These are phyloP conservation scores for Erythrocercus mccallii DNA, from an alignment of 2,113 vertebrate genomes.

Conservation along the genomic window DNA sequence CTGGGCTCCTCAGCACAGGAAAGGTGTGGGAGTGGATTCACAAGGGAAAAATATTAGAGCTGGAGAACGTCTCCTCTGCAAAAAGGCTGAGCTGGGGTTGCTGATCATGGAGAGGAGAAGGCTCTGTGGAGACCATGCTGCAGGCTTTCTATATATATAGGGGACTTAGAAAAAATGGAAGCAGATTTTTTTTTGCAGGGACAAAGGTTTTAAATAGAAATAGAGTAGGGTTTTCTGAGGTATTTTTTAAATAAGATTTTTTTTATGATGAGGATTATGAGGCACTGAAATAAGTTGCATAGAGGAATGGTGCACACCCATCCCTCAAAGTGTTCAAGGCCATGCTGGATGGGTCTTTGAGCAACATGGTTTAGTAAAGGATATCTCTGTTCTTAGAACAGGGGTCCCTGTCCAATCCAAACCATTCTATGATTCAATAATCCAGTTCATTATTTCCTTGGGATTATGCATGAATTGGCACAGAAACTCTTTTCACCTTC, in stretches of 20 bases:
- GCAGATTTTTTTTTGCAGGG: not conserved
- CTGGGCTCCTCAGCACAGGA: not conserved
- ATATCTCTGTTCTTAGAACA: accelerated
- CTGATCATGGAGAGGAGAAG: not conserved
- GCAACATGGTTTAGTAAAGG: not conserved
- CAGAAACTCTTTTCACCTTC: not conserved
- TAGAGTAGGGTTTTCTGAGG: not conserved
- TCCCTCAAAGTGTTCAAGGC: not conserved
- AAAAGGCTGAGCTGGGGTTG: not conserved
- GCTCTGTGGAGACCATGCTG: not conserved
- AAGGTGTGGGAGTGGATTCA: accelerated
- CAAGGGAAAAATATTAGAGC: not conserved
- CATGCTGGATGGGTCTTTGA: not conserved
- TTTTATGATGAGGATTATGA: not conserved
- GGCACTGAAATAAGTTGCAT: not conserved
- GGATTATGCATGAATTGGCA: not conserved
- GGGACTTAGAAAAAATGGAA: not conserved
- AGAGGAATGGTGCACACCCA: not conserved
- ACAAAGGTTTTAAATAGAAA: not conserved
- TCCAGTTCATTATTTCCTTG: not conserved
- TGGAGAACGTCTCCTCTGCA: not conserved
- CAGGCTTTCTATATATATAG: accelerated
- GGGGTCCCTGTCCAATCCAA: not conserved
- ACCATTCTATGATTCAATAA: not conserved
- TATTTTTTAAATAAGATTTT: not conserved